These are phyloP conservation scores for Nyctalus aviator DNA, from an alignment of 2,797 vertebrate species.

Conservation along the genomic window DNA sequence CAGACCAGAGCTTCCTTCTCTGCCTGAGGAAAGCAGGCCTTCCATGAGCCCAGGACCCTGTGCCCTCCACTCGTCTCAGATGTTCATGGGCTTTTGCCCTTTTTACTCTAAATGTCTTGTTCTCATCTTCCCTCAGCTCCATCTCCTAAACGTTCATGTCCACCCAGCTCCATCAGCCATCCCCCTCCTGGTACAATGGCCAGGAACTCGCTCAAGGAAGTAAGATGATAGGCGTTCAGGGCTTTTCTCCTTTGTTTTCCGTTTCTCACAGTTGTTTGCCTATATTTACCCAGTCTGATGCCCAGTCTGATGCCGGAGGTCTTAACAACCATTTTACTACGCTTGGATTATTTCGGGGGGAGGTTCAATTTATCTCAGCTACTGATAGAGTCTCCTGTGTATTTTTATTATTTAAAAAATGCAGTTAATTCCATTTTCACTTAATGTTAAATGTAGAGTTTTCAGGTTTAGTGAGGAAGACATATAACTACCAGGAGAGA, in stretches of 20 bases:
- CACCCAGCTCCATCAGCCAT: no score
- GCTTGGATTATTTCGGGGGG: not conserved
- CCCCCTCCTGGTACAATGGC: not conserved
- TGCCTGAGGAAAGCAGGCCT: not conserved
- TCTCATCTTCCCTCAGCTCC: not conserved
- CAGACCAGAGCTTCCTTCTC: not conserved
- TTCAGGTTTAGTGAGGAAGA: not conserved
- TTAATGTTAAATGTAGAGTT: not conserved
- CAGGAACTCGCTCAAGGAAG: not conserved
- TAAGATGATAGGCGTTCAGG: not conserved
- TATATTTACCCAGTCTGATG: not conserved
- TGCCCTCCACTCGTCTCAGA: not conserved
- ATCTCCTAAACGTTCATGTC: not conserved
- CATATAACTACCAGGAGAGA: not conserved
- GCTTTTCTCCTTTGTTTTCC: not conserved
- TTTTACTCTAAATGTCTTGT: not conserved
- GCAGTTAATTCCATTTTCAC: not conserved
- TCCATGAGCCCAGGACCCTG: not conserved
- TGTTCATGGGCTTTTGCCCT: not conserved
- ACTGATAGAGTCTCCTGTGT: not conserved
- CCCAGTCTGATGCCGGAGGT: not conserved
- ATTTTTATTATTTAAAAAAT: not conserved
- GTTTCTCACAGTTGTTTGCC: not conserved
- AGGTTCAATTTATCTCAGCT: not conserved
- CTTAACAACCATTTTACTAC: not conserved